Evolutionary conservation across 2,113 vertebrate species (phyloP), one percentile per base, ranked within the genome.

Genomic region (Ardeotis arabs): DNA sequence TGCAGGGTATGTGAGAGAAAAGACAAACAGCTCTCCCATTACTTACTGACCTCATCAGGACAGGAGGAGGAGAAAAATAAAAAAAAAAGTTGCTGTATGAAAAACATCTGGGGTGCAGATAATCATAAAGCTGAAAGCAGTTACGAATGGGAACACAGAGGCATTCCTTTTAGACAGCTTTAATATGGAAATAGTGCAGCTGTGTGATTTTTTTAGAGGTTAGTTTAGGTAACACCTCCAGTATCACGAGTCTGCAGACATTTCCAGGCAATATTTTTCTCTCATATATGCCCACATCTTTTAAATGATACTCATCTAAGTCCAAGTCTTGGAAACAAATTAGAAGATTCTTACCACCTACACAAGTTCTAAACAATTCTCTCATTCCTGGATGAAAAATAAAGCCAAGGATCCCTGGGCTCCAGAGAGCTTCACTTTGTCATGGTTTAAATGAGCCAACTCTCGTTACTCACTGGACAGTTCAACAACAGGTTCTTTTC

Each of bases 81-180:
- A 2, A 28, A 41, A n/a, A 44, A 8, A 68, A n/a, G 6, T 29
- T 89, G 29, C 33, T 76, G 24, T 58, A 45, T 15, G 35, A 53
- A 78, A 90, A 84, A 86, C 73, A 89, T 93, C 90, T 94, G 73
- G 39, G 27, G 29, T 84, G 35, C 49, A 90, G 88, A 86, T 59
- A 92, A 39, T 37, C 21, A 23, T 28, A 62, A 86, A 93, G 64
- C 72, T 92, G 62, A 90, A 88, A 72, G 68, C 60, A 93, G 37
- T 78, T 84, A 84, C 5, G 2, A 74, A 53, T 1, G 2, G 69
- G 41, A 93, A 87, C 35, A 70, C 39, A 52, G 11, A 92, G 35
- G 29, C 93, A 92, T 89, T 94, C 87, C 47, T 77, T 89, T 84
- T 70, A 84, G 75, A 80, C 89, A 95, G 69, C 18, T 94, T 87